These are phyloP conservation scores for Leucopsar rothschildi DNA, from an alignment of 2,113 vertebrate genomes.

Conservation along the genomic window DNA sequence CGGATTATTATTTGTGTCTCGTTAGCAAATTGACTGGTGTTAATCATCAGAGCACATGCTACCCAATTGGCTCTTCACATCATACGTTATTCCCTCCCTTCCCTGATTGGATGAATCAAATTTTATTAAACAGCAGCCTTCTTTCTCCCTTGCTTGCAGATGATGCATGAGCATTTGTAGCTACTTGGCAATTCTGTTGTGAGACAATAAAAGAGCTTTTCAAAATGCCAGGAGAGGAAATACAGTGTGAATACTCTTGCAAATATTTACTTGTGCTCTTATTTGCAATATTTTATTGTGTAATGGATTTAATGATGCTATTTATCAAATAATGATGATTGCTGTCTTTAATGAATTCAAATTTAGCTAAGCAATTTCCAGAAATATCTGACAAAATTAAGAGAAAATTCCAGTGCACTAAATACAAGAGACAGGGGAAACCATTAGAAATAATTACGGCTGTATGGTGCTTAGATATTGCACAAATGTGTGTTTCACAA, in stretches of 20 bases:
- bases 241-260: constrained; percentile 19
- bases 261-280: constrained; percentile 53
- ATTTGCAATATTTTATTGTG: constrained; percentile 45
- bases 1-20: background rate
- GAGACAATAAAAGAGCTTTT: constrained; percentile 58
- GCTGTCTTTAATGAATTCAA: constrained; percentile 14
- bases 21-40: background rate
- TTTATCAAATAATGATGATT: constrained; percentile 56
- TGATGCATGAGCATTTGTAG: constrained; percentile 33
- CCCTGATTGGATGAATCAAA: background rate
- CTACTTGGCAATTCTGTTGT: constrained; percentile 42
- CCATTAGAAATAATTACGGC: background rate
- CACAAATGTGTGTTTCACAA: background rate
- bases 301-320: constrained; percentile 42
- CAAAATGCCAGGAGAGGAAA: constrained; percentile 45
- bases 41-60: background rate
- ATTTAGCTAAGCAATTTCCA: constrained; percentile 24
- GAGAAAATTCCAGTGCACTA: constrained; percentile 18
- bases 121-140: background rate
- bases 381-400: constrained; percentile 39
- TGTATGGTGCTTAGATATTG: background rate
- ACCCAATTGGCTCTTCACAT: background rate
- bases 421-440: background rate
- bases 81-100: background rate
- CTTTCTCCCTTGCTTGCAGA: constrained; percentile 34